phyloP scores from a whole-genome alignment of 2,797 vertebrate species.

The Hirundo rustica region DNA sequence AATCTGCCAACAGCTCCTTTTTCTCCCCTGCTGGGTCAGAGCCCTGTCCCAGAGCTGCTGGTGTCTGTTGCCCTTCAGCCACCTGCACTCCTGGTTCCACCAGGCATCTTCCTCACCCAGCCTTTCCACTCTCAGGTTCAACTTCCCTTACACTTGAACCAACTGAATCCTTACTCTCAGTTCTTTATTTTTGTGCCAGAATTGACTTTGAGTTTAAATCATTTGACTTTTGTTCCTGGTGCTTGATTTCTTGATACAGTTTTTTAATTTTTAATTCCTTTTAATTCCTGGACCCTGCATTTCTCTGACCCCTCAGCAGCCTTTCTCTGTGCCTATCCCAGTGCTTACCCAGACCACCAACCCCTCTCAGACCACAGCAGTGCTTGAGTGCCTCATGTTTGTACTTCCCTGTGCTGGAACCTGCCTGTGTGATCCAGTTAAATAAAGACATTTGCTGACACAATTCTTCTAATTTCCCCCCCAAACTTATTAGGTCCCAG shows the following conservation, averaged over 20 bases:
- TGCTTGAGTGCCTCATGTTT: accelerated
- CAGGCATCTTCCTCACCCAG: neutral
- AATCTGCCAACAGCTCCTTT: neutral
- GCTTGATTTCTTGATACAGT: neutral
- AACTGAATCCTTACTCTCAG: neutral
- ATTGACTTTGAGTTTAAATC: neutral
- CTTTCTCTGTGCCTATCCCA: neutral
- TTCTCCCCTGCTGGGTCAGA: neutral
- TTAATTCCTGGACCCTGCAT: neutral
- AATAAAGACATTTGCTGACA: neutral
- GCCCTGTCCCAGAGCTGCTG: neutral
- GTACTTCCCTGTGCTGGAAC: neutral
- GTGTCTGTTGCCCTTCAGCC: neutral
- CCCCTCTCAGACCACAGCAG: neutral
- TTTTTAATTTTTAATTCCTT: neutral
- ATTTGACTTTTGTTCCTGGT: neutral
- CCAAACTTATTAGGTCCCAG: neutral
- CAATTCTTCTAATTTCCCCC: accelerated
- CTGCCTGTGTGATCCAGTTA: neutral
- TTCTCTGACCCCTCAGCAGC: neutral
- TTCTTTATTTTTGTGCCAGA: neutral
- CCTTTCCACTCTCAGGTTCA: neutral
- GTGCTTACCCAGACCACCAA: neutral
- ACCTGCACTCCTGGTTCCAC: neutral
- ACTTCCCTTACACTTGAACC: neutral